Percentiles rank a stretch among this genome's conserved stretches.
These are phyloP conservation scores for Brachystomella parvula DNA, from an alignment of 1,140 invertebrate genomes.

Conservation along the genomic window DNA sequence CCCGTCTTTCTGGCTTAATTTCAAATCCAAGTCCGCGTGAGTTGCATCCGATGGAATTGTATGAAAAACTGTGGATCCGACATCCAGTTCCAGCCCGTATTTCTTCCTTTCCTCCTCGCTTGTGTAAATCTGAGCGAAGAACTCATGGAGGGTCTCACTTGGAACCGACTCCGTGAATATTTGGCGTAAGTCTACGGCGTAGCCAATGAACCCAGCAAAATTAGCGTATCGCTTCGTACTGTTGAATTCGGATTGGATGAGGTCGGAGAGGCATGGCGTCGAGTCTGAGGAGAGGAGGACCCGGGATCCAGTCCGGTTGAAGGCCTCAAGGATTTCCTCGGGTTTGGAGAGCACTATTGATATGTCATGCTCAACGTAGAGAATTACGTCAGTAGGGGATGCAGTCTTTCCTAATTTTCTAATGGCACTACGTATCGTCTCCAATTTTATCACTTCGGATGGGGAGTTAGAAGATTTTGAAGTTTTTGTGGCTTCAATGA, in stretches of 20 bases:
- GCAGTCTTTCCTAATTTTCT: not conserved
- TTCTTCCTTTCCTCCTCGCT: not conserved
- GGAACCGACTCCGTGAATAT: not conserved
- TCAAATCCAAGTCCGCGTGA: not conserved
- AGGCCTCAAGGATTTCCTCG: not conserved
- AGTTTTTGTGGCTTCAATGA: not conserved
- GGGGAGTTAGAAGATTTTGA: not conserved
- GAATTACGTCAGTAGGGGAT: not conserved
- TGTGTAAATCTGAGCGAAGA: not conserved
- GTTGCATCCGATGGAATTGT: conserved; percentile 2
- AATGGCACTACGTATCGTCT: not conserved
- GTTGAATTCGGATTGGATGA: not conserved
- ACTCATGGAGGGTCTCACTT: not conserved
- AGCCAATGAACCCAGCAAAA: conserved; percentile 14
- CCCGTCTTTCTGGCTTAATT: conserved; percentile 4
- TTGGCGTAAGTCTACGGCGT: not conserved
- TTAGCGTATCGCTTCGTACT: not conserved
- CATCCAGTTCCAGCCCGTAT: not conserved
- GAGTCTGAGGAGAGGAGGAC: not conserved
- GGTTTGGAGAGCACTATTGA: not conserved
- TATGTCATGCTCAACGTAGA: not conserved
- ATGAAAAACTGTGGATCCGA: not conserved
- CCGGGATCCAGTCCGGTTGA: not conserved
- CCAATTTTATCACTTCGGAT: not conserved
- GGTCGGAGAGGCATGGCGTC: not conserved